Base-by-base conservation (phyloP, 2,797 vertebrate species). In the Platalea minor region DNA sequence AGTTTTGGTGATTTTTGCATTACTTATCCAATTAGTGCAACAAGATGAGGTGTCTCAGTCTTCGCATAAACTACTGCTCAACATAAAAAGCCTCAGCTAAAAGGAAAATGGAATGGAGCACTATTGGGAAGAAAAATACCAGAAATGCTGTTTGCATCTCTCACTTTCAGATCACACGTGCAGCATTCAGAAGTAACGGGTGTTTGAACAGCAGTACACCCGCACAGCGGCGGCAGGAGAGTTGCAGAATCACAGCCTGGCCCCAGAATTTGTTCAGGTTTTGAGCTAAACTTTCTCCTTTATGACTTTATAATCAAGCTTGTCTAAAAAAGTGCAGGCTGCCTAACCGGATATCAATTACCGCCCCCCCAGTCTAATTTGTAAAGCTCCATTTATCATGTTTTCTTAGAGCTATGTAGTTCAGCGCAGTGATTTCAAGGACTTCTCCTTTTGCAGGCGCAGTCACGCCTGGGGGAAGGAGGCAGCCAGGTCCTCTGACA, bases 311-410 rank as follows among this genome's bases (percentile, higher is more conserved):
- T 41, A 37, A 57, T 37, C 24, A 11, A 18, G 31, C 10, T 61
- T 31, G 17, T 17, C 53, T 75, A 35, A 39, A 24, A 24, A 56
- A 31, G 3, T 2, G 2, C 21, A 24, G 72, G 25, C 24, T 93
- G 33, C 64, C 35, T 45, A 70, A 39, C 18, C 35, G 12, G 23
- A 3, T 26, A 48, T 25, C 57, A 23, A 0, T 28, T 10, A 74
- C 2, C 12, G 3, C 8, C 5, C 8, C 1, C 6, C 11, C 11
- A 31, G 13, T 3, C 25, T 26, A 1, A 48, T 53, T 63, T 56
- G 16, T 11, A 67, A 91, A 88, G 13, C 26, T 43, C 43, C 16
- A 16, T 77, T 89, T 81, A 18, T 70, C 18, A 0, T 24, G 19
- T 69, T 88, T 82, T 23, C 25, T 33, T 25, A 7, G 13, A 17